A percentile compares a stretch with the other conserved stretches of the same genome.
These are phyloP conservation scores for Muntiacus muntjak DNA, from an alignment of 2,113 vertebrate genomes.

Conservation along the genomic window DNA sequence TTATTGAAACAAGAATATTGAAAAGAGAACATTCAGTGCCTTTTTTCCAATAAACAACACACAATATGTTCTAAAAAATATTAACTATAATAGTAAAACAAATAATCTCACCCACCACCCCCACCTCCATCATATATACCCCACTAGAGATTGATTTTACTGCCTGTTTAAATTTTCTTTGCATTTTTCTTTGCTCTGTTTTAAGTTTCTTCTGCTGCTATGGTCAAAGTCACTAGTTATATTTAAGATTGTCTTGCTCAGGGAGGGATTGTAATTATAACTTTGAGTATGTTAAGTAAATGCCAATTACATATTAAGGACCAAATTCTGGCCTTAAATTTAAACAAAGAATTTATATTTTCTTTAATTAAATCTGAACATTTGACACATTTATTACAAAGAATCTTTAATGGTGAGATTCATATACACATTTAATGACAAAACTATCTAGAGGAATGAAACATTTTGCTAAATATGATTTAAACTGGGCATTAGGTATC, in stretches of 20 bases:
- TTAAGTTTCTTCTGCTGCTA: neutral
- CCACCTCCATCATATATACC: neutral
- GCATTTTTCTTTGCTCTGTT: neutral
- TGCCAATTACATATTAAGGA: slow-evolving; percentile 36
- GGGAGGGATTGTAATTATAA: slow-evolving; percentile 25
- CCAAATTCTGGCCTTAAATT: slow-evolving; percentile 50
- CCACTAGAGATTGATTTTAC: neutral
- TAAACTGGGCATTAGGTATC: neutral
- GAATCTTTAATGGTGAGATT: neutral
- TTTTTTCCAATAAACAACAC: neutral
- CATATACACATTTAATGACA: neutral
- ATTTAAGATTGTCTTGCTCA: neutral
- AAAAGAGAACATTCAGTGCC: neutral
- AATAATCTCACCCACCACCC: neutral
- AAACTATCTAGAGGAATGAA: neutral
- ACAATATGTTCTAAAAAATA: neutral
- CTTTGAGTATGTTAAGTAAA: slow-evolving; percentile 38
- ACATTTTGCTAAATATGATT: neutral
- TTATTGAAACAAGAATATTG: neutral
- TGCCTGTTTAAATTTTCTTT: neutral
- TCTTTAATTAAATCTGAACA: slow-evolving; percentile 40
- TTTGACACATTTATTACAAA: neutral
- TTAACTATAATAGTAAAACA: neutral
- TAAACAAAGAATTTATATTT: slow-evolving; percentile 48
- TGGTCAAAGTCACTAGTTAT: neutral